Conservation (phyloP, 2,113 vertebrate species). For the Eudyptes chrysolophus region DNA sequence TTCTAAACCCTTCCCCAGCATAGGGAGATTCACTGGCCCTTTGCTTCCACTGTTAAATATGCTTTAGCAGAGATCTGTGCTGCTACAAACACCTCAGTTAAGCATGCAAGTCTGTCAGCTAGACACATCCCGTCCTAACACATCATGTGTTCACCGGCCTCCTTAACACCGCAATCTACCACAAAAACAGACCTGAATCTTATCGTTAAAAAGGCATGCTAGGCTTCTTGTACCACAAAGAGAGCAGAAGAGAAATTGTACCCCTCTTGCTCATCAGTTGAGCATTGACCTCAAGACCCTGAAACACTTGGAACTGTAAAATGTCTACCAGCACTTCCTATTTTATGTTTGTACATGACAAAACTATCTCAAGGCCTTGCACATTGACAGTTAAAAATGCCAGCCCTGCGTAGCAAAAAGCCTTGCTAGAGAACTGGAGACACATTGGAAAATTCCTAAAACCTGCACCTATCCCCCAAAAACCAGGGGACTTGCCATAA, state of each 20-base stretch:
- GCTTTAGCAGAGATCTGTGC: neutral
- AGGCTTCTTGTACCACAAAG: neutral
- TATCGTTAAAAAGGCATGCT: neutral
- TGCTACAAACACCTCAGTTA: neutral
- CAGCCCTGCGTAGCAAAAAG: neutral
- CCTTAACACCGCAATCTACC: neutral
- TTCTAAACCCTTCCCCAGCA: neutral
- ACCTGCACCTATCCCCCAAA: neutral
- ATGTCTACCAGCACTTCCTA: neutral
- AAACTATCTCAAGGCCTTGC: neutral
- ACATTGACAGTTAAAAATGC: neutral
- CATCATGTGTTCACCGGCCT: neutral
- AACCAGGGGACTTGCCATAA: neutral
- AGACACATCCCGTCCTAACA: neutral
- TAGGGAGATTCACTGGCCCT: neutral
- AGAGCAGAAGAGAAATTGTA: neutral
- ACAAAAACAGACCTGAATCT: neutral
- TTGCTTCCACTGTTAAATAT: neutral
- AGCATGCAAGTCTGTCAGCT: neutral
- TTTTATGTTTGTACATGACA: neutral
- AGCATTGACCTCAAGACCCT: neutral
- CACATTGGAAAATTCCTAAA: neutral
- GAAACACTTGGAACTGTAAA: neutral
- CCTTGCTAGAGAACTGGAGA: neutral
- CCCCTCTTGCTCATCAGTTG: neutral